Evolutionary conservation across 2,888 invertebrate species (phyloP), one percentile per base, ranked within the genome.

Genomic region (Caenorhabditis sulstoni): DNA sequence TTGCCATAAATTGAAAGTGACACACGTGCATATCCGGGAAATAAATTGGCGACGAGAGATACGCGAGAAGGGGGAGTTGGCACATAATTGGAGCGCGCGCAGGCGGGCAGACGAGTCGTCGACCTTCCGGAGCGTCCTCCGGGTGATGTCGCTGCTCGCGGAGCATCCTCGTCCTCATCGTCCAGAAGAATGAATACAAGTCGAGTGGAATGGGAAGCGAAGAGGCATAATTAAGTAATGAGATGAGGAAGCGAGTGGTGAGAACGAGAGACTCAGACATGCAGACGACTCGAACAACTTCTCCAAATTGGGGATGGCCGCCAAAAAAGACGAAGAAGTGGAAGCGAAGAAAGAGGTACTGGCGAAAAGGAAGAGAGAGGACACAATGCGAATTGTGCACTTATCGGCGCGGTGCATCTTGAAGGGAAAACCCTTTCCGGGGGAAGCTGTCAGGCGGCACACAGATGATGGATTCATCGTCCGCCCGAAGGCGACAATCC

Each of bases 151-250:
- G 29, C 16, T 50, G 44, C 22, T 37, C 55, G 57, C 9, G 61
- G 55, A 70, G 50, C 52, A 29, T 29, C 29, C 29, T 29, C 29
- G 29, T 29, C 29, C 29, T 29, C 29, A 29, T 29, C 29, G 29
- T 29, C 29, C 29, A 47, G 29, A 61, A 64, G 49, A 62, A 75
- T 66, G 75, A 66, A 76, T 64, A 71, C 67, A 76, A 68, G 66
- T 66, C 66, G 76, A 80, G 71, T 65, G 70, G 65, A 65, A 76
- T 61, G 59, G 66, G 62, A 62, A 68, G 62, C 61, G 67, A 67
- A 64, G 74, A 52, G 61, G 65, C 79, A 79, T 79, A 79, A 79
- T 79, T 79, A 79, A 79, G 74, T 79, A 79, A 79, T 79, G 79
- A 79, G 79, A 78, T 78, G 71, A 68, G 73, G 55, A 57, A 62